phyloP scores from a whole-genome alignment of 2,113 vertebrate genomes.

The Tichodroma muraria region DNA sequence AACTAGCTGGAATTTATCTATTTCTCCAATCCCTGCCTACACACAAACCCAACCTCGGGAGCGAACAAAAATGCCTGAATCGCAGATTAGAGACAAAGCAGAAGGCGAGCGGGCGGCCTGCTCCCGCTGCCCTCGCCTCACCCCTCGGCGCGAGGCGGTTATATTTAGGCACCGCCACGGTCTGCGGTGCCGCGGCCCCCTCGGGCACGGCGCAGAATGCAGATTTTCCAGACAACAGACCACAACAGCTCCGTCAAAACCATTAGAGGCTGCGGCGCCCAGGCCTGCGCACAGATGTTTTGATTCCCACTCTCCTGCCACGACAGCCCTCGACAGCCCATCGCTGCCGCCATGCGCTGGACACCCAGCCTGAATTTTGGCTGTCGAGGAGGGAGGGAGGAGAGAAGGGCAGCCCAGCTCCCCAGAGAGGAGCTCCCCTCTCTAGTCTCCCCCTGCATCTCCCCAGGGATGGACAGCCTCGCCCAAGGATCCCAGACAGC shows the following conservation, averaged over 20 bases:
- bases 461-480: neutral
- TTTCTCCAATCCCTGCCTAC: constrained; percentile 34
- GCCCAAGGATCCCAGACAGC: neutral
- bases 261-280: neutral
- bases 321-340: constrained; percentile 12
- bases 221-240: constrained; percentile 53
- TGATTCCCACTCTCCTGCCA: constrained; percentile 56
- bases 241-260: constrained; percentile 52
- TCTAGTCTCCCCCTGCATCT: neutral
- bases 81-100: constrained; percentile 21
- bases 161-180: constrained; percentile 44
- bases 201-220: constrained; percentile 29
- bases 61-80: constrained; percentile 13
- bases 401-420: neutral
- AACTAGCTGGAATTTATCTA: neutral
- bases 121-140: constrained; percentile 43
- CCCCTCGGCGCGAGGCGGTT: constrained; percentile 33
- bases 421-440: neutral
- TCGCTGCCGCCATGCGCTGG: neutral
- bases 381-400: neutral
- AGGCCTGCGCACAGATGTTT: constrained; percentile 53
- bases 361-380: neutral
- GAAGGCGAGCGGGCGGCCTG: neutral
- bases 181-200: constrained; percentile 30
- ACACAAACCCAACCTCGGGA: neutral